phyloP scores from a whole-genome alignment of 2,113 vertebrate genomes.

The Pipra filicauda region DNA sequence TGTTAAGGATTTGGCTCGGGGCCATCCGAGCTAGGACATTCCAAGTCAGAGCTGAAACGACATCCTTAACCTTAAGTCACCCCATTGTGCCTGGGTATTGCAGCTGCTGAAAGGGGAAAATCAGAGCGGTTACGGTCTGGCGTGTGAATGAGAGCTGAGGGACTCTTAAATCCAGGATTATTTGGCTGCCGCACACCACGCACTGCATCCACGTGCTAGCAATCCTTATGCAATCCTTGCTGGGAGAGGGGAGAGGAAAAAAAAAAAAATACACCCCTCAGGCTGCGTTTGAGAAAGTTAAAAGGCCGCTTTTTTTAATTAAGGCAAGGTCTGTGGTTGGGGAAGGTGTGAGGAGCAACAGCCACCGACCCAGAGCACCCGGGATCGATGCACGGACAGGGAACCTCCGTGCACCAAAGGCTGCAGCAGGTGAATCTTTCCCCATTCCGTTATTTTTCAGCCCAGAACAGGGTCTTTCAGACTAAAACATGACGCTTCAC shows the following conservation, averaged over 20 bases:
- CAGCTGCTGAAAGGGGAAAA: conserved; percentile 71
- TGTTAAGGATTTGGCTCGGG: conserved; percentile 62
- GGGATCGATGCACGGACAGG: rapidly evolving
- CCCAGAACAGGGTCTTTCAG: neutral
- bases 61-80: conserved; percentile 72
- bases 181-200: conserved; percentile 67
- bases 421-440: conserved; percentile 13
- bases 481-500: neutral
- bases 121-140: conserved; percentile 67
- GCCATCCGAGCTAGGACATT: conserved; percentile 61
- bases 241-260: neutral
- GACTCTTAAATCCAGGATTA: conserved; percentile 71
- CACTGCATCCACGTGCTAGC: conserved; percentile 59
- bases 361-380: neutral
- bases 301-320: neutral
- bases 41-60: conserved; percentile 65
- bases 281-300: neutral
- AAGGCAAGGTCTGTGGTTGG: neutral
- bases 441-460: neutral
- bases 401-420: neutral
- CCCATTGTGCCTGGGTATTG: conserved; percentile 70
- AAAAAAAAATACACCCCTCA: neutral
- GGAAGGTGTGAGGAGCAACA: neutral
- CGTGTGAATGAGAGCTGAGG: conserved; percentile 68
- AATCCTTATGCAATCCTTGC: conserved; percentile 61